A percentile compares a stretch with the other conserved stretches of the same genome.
phyloP scores from a whole-genome alignment of 2,797 vertebrate genomes.

The Phylloscopus collybita region DNA sequence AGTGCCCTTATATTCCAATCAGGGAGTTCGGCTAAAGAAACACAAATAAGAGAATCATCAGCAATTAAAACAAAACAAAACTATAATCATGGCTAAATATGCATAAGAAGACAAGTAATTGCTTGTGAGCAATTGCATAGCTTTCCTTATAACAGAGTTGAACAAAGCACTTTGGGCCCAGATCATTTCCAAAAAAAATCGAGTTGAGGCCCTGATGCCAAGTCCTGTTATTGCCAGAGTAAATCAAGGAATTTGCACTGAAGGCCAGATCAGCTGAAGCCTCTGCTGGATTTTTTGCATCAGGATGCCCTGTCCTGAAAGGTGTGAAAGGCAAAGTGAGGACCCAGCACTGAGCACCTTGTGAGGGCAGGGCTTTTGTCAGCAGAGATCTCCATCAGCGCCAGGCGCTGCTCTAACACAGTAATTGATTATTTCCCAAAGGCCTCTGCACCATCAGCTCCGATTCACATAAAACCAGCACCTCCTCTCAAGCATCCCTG shows the following conservation, averaged over 20 bases:
- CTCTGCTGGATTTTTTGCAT: neutral
- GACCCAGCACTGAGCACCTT: neutral
- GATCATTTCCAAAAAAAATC: neutral
- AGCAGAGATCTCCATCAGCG: neutral
- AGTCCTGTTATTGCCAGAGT: neutral
- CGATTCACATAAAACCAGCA: neutral
- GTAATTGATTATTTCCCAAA: constrained; percentile 23
- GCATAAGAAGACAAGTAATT: neutral
- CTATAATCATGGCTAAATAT: neutral
- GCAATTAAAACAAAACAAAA: neutral
- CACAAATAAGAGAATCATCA: neutral
- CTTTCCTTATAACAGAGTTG: neutral
- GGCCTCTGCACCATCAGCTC: neutral
- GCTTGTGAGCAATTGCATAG: neutral
- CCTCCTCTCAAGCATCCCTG: neutral
- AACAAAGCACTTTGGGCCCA: neutral
- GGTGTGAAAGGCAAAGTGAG: neutral
- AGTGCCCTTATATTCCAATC: neutral
- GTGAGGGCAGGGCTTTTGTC: neutral
- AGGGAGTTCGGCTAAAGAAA: neutral
- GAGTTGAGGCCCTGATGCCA: neutral
- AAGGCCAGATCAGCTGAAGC: neutral
- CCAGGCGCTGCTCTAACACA: neutral
- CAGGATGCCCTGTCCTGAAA: neutral
- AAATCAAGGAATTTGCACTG: neutral